Conservation (phyloP, 2,113 vertebrate genomes). For the Ptilorrhoa leucosticta region DNA sequence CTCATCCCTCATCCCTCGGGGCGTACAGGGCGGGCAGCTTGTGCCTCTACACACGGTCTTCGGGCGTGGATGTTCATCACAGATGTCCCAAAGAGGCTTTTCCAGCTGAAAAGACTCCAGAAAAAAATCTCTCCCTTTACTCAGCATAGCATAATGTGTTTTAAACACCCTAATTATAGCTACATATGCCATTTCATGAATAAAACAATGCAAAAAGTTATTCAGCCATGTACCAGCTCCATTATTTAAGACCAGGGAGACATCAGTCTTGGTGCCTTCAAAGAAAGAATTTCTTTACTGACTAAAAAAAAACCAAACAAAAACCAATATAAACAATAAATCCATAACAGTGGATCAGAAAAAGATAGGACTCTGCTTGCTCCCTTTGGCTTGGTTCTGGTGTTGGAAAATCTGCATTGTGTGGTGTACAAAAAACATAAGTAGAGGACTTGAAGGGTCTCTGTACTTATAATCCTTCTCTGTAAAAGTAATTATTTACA, state of each 20-base stretch:
- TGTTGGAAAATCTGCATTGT: not conserved
- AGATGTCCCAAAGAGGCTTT: not conserved
- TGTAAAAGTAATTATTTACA: not conserved
- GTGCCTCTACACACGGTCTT: fast-evolving
- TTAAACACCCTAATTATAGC: not conserved
- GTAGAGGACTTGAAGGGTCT: not conserved
- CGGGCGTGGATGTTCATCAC: not conserved
- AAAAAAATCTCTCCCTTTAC: not conserved
- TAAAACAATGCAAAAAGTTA: not conserved
- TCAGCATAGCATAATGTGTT: not conserved
- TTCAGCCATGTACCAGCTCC: not conserved
- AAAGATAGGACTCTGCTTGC: not conserved
- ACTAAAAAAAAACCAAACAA: not conserved
- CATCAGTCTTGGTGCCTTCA: not conserved
- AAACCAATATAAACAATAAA: not conserved
- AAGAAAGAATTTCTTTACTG: not conserved
- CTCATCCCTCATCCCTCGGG: not conserved
- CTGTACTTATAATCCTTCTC: not conserved
- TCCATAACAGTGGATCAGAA: not conserved
- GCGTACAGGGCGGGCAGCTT: not conserved
- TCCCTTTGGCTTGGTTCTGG: not conserved
- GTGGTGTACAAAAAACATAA: not conserved
- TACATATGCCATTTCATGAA: not conserved
- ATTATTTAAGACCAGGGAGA: not conserved
- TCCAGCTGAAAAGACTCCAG: not conserved